Conservation (phyloP, 2,113 vertebrate species). For the Leptocoma aspasia region DNA sequence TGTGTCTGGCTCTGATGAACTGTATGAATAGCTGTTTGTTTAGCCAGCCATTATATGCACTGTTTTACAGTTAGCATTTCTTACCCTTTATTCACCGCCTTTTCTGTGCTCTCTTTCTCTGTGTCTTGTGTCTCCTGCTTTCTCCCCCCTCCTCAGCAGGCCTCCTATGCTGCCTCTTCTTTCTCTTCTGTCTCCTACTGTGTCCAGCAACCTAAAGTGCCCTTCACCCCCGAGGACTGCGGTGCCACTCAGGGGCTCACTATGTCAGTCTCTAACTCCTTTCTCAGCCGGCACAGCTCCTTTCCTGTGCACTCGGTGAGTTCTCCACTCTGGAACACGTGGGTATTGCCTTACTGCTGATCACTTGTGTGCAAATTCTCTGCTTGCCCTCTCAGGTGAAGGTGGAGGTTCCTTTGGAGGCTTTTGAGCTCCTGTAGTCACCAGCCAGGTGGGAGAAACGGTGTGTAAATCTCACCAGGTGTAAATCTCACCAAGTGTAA, state of each 20-base stretch:
- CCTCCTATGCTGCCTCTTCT: conserved; percentile 91
- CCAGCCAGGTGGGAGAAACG: neutral
- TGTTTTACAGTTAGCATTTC: neutral
- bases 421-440: neutral
- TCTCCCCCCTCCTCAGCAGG: conserved; percentile 77
- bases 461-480: neutral
- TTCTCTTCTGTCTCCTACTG: conserved; percentile 93
- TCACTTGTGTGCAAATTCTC: neutral
- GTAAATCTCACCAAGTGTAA: neutral
- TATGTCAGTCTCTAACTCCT: conserved; percentile 98
- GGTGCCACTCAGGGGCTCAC: conserved; percentile 90
- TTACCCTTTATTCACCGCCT: neutral
- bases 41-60: neutral
- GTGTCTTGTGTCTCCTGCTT: conserved; percentile 57
- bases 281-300: conserved; percentile 94
- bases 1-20: conserved; percentile 8
- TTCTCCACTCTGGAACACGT: conserved; percentile 13
- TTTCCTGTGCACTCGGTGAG: conserved; percentile 96
- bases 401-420: neutral
- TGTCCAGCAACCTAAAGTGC: conserved; percentile 88
- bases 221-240: conserved; percentile 88
- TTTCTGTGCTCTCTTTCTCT: conserved; percentile 59
- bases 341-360: neutral
- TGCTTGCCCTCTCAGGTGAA: neutral
- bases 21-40: neutral